Evolutionary conservation across 2,888 invertebrate genomes (phyloP).

Genomic region (Erebia epiphron): DNA sequence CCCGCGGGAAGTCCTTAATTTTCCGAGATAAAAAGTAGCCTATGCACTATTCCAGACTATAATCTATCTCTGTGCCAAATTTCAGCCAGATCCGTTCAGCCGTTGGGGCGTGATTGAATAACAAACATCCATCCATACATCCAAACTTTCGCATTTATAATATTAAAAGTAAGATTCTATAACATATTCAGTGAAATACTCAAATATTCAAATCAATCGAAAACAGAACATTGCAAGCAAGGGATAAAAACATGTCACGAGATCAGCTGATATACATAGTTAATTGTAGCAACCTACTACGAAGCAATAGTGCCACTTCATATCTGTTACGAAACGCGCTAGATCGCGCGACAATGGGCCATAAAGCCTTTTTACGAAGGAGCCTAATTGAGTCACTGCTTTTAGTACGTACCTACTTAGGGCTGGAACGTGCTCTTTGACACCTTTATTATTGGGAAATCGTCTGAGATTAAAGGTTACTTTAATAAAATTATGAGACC

Average conservation of each 20-base stretch:
- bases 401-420: neutral
- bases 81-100: no score
- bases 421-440: neutral
- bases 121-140: no score
- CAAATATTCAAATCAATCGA: neutral
- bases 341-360: constrained; percentile 34
- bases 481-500: no score
- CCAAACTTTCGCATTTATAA: no score
- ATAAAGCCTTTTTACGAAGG: constrained; percentile 34
- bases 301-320: neutral
- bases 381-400: constrained; percentile 11
- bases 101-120: no score
- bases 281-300: neutral
- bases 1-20: no score
- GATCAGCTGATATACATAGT: neutral
- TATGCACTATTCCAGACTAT: no score
- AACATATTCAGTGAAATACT: no score
- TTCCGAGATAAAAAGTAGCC: no score
- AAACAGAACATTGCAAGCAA: neutral
- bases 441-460: constrained; percentile 11
- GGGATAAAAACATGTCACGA: constrained; percentile 2
- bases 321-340: constrained; percentile 28
- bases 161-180: no score
- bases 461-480: neutral
- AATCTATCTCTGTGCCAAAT: no score